Conservation (phyloP, 2,888 invertebrate species). For the Furcula furcula region DNA sequence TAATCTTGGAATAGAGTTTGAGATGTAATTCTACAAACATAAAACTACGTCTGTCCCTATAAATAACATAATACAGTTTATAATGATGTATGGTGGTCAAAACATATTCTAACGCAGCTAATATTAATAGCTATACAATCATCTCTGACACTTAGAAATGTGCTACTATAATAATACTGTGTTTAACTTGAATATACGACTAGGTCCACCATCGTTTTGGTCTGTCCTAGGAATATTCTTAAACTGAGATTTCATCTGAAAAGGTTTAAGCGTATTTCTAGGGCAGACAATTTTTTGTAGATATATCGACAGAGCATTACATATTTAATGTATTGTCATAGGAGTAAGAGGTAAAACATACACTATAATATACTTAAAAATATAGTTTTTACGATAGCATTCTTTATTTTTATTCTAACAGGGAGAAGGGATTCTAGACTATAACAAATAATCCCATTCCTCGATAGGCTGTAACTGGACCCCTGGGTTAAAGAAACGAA, state of each 20-base stretch:
- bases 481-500: conserved; percentile 39
- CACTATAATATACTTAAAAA: conserved; percentile 22
- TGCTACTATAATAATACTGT: conserved; percentile 41
- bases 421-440: conserved; percentile 16
- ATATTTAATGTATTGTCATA: conserved; percentile 57
- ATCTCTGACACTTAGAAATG: conserved; percentile 41
- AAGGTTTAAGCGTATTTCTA: no score
- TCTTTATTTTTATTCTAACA: neutral
- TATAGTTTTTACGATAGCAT: conserved; percentile 3
- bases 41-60: no score
- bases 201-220: conserved; percentile 21
- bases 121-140: conserved; percentile 50
- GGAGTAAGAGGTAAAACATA: conserved; percentile 53
- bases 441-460: conserved; percentile 30
- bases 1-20: no score
- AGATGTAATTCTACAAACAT: no score
- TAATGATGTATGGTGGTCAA: neutral
- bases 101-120: conserved; percentile 2
- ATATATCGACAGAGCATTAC: conserved; percentile 33
- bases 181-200: conserved; percentile 30
- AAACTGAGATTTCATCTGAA: no score
- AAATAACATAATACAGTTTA: no score
- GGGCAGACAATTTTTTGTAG: no score
- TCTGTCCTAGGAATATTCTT: conserved; percentile 26
- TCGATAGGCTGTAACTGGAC: conserved; percentile 49